These are phyloP conservation scores for Tursiops truncatus DNA, from an alignment of 2,113 vertebrate genomes.

Conservation along the genomic window DNA sequence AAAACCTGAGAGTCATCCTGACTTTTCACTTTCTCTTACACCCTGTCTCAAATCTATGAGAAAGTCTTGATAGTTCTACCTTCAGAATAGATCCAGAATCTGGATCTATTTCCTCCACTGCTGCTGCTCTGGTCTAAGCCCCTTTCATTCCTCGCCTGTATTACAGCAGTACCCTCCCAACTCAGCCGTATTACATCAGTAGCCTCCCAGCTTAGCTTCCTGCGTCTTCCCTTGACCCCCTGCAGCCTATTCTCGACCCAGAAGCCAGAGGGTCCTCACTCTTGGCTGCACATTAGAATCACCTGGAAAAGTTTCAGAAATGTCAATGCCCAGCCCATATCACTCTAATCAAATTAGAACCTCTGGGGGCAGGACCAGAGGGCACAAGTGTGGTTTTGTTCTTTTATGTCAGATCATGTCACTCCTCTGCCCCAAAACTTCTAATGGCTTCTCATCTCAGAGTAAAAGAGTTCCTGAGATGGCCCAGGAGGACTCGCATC, in stretches of 20 bases:
- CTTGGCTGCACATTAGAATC: background rate
- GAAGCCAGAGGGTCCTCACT: background rate
- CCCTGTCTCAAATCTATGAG: background rate
- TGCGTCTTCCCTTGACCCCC: background rate
- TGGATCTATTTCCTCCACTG: background rate
- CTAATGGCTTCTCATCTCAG: background rate
- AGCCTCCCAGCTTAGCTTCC: background rate
- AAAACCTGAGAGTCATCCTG: background rate
- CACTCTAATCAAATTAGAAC: background rate
- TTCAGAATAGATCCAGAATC: background rate
- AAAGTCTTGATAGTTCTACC: background rate
- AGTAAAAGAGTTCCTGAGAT: background rate
- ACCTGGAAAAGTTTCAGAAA: background rate
- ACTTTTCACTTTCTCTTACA: constrained; percentile 13
- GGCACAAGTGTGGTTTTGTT: background rate
- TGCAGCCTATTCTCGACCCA: background rate
- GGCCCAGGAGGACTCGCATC: background rate
- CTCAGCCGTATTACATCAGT: background rate
- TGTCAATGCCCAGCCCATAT: background rate
- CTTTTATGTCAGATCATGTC: background rate
- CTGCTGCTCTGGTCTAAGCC: background rate
- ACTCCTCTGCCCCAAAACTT: background rate
- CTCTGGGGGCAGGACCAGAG: background rate
- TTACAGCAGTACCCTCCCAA: background rate
- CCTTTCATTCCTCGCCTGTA: background rate